Evolutionary conservation across 92 coral and sea anemone genomes (phyloP), one percentile per base, ranked within the genome.

Genomic region (Phenganax stokvisi): DNA sequence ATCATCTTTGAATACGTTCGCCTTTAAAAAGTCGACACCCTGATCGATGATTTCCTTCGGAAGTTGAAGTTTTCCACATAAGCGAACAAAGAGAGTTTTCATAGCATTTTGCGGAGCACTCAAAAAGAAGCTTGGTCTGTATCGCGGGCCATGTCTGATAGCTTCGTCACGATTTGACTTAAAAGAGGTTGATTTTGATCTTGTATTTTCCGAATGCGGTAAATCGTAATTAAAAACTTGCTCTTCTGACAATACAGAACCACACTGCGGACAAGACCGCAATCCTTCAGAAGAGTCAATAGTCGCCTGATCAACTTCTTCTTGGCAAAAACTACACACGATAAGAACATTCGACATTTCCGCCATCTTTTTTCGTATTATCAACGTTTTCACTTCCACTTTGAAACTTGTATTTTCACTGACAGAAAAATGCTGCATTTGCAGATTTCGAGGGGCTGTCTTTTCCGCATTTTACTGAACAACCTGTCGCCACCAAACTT

Each of bases 231-330:
- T 79, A 74, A 63, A 79, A 1, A 79, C 61, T 44, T 79, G 83
- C 57, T 79, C 83, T 54, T 79, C 83, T 1, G 20, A 2, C 28
- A 79, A 9, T 55, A 79, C 83, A 59, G 83, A n/a, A 6, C 83
- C 74, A 65, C 83, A 79, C 17, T 63, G 61, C 11, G 83, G 83
- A 64, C 83, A 79, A 0, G 60, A 79, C 17, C 47, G 44, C 51
- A 79, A n/a, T 16, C 73, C 20, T 15, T 54, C 83, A 51, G 61
- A 65, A 20, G 53, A 58, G 51, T 27, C 53, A 63, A 79, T 59
- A 31, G 11, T 7, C 28, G 57, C 20, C 53, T 79, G 53, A 51
- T 79, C 83, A 12, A 30, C 52, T n/a, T 62, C 51, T 15, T 20
- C 30, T 27, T 64, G 17, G 68, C 83, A 79, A 52, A 62, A 77